Base-by-base conservation (phyloP, 1,140 invertebrate species). In the Drosophila subpulchrella region DNA sequence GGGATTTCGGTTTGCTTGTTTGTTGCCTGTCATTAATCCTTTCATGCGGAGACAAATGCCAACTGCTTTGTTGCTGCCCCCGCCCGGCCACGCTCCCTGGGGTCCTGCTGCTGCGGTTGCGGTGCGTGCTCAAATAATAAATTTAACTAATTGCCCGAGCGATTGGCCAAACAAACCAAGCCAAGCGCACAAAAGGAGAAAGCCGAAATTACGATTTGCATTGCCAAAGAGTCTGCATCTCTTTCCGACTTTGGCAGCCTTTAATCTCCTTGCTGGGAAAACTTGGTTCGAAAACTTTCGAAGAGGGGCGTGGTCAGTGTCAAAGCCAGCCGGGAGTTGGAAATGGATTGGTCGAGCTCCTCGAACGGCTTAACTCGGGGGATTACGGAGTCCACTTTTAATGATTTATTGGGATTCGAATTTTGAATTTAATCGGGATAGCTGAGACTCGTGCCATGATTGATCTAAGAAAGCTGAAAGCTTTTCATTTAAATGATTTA, bases 91-190 rank as follows among this genome's bases (percentile, higher is more conserved):
- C 39, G 41, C 50, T 39, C 51, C 8, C 47, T 71, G 57, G 66
- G n/a, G 38, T 47, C 51, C 54, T 15, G 34, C 46, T 53, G 47
- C 53, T 81, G 84, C 59, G 84, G 84, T 84, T 88, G 84, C 39
- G 80, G 80, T 89, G 76, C 80, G 66, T 84, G 81, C 48, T 74
- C 84, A 84, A 88, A 88, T 88, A 88, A 88, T 88, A 88, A 88
- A 88, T 89, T 88, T 84, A 89, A 89, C 84, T 88, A 88, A 88
- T 88, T 88, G 84, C 61, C 58, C 42, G 51, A 75, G 48, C 78
- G 83, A 86, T 88, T 86, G 83, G 71, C 38, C 61, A 66, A 34
- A 34, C 82, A 61, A 75, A 62, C 82, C 67, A 48, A 67, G 60
- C 17, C 54, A 60, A 39, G 58, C 20, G 24, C 70, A 70, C 67